Base-by-base conservation (phyloP, 2,888 invertebrate species). In the Rotaria macrura region DNA sequence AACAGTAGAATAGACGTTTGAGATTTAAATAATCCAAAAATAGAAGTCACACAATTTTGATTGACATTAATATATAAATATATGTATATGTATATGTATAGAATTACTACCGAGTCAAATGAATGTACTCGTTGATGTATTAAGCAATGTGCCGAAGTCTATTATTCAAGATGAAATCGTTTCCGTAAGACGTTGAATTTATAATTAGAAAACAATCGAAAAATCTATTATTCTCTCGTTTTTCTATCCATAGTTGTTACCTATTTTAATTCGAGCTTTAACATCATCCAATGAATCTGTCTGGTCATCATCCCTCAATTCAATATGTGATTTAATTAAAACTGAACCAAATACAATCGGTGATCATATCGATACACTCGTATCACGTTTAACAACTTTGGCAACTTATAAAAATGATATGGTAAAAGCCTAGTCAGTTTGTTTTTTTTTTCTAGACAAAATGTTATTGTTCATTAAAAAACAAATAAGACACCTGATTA, bases 101-200 rank as follows among this genome's bases (percentile, higher is more conserved):
- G 79, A 79, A 38, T 43, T 79, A 79, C n/a, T 43, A 79, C 43
- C 79, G n/a, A 43, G n/a, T 43, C 79, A 79, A 43, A 79, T 79
- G 43, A 79, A 79, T 79, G 14, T 43, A 10, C 38, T 79, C 2
- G n/a, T 79, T 79, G 79, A 79, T 79, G 25, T 79, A 79, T 43
- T 43, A 79, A 43, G 20, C 43, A 79, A 23, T 43, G 34, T 79
- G n/a, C 79, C 79, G 43, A 79, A 79, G n/a, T 2, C 79, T 2
- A 79, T 79, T 40, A 43, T 79, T 12, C 40, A 79, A n/a, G 43
- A 79, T 43, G 79, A 79, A 79, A 43, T 79, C 7, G 43, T 43
- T 23, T 43, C 43, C 7, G 79, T 79, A 79, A 12, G 43, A 43
- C 25, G 29, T 34, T 34, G 34, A 25, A 34, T 17, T 34, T 7